Evolutionary conservation across 1,140 invertebrate species (phyloP), one percentile per base, ranked within the genome.

Genomic region (Drosophila novamexicana): DNA sequence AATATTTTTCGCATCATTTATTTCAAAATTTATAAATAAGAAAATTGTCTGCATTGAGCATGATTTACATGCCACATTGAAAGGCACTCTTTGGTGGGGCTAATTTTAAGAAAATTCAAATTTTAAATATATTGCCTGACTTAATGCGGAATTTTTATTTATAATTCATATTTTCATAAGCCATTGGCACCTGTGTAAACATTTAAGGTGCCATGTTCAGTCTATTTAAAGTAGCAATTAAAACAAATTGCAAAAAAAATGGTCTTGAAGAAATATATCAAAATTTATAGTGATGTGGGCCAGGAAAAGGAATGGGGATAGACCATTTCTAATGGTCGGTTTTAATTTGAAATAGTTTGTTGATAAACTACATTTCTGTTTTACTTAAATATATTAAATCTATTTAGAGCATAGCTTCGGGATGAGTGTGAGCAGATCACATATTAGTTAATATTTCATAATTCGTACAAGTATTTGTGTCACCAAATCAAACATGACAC

Each of bases 11-110:
- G 22, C 59, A 53, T 40, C 39, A 57, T 63, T 56, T 70, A 36
- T 56, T 54, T 63, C 32, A 47, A 54, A 14, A 49, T 56, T 70
- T 44, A 14, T 9, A 54, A 40, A 40, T 52, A 37, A 44, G 61
- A 68, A 68, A 52, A 63, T 70, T 47, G 39, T 45, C 34, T 53
- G 22, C 36, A 18, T 49, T 34, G 10, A 34, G 52, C 63, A 63
- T 56, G 53, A 70, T 70, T 70, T 57, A 45, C 42, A 62, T 71
- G 65, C n/a, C 29, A 52, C 65, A 68, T 68, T 68, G 14, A 40
- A 52, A 34, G 36, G 34, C 37, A 57, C n/a, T 40, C 37, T 52
- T 14, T 22, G 16, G 16, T 40, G 16, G 7, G 5, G 36, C 7
- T 16, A 63, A 42, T 58, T 42, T 9, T n/a, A 61, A 50, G 22